These are phyloP conservation scores for Cyphomyrmex costatus DNA, from an alignment of 1,140 invertebrate genomes.

Conservation along the genomic window DNA sequence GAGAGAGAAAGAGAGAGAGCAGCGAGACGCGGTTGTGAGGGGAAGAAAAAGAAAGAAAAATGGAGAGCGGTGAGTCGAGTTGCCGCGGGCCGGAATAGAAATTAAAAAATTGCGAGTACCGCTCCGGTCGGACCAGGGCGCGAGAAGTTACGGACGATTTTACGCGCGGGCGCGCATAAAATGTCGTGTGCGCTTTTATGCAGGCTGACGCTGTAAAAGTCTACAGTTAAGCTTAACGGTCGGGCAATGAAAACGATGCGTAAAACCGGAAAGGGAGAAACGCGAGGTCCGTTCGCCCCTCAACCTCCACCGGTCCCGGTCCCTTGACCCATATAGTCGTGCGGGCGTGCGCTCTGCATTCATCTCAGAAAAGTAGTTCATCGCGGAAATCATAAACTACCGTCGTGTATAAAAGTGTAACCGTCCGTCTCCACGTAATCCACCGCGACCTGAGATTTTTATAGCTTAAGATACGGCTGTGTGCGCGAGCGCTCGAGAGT, in stretches of 20 bases:
- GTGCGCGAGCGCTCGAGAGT: constrained; percentile 12
- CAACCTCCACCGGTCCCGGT: background rate
- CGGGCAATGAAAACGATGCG: constrained; percentile 74
- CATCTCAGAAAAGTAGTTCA: constrained; percentile 58
- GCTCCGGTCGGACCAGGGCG: background rate
- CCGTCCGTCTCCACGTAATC: constrained; percentile 53
- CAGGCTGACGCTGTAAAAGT: constrained; percentile 67
- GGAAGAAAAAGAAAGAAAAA: background rate
- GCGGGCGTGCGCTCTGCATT: constrained; percentile 9
- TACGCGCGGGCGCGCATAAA: constrained; percentile 60
- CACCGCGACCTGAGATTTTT: constrained; percentile 27
- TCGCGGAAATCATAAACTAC: constrained; percentile 63
- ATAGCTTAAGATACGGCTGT: constrained; percentile 36
- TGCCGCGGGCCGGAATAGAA: constrained; percentile 23
- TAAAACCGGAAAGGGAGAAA: constrained; percentile 63
- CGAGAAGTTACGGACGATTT: constrained; percentile 60
- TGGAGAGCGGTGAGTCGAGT: background rate
- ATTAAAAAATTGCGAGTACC: constrained; percentile 52
- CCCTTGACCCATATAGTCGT: constrained; percentile 45
- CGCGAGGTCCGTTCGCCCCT: background rate
- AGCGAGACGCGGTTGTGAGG: background rate
- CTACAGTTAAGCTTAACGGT: constrained; percentile 70
- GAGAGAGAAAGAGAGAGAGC: too few species aligned
- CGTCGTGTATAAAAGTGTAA: constrained; percentile 56
- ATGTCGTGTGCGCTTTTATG: constrained; percentile 65